Conservation (phyloP, 1,140 invertebrate species). For the Zaprionus nigranus region DNA sequence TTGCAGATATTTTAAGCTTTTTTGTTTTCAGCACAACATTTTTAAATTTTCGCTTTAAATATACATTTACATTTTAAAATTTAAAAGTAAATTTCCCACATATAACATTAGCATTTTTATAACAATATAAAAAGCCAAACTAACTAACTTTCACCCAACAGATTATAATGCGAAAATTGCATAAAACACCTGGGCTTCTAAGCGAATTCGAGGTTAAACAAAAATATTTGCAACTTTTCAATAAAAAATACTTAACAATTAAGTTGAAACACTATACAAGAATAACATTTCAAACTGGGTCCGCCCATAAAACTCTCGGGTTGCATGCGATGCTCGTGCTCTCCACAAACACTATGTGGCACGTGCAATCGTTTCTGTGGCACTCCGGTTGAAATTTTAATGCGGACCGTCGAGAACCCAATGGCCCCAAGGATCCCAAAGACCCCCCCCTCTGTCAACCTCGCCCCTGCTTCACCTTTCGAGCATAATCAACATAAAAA, state of each 20-base stretch:
- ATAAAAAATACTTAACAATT: neutral
- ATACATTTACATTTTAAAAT: no score
- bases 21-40: no score
- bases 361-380: neutral
- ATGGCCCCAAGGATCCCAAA: neutral
- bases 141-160: neutral
- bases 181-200: neutral
- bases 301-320: slow-evolving; percentile 3
- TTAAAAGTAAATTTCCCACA: neutral
- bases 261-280: neutral
- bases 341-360: neutral
- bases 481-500: slow-evolving; percentile 13
- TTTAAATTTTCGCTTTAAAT: no score
- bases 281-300: neutral
- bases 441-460: neutral
- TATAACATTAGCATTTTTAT: neutral
- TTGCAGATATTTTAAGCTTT: no score
- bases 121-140: no score
- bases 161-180: neutral
- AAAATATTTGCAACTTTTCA: neutral
- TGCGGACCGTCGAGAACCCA: neutral
- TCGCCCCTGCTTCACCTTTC: neutral
- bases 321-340: neutral
- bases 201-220: neutral
- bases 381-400: neutral